Percentiles rank a stretch among this genome's conserved stretches.
Evolutionary conservation across 2,888 invertebrate genomes (phyloP).

Genomic region (Lathronympha strigana): DNA sequence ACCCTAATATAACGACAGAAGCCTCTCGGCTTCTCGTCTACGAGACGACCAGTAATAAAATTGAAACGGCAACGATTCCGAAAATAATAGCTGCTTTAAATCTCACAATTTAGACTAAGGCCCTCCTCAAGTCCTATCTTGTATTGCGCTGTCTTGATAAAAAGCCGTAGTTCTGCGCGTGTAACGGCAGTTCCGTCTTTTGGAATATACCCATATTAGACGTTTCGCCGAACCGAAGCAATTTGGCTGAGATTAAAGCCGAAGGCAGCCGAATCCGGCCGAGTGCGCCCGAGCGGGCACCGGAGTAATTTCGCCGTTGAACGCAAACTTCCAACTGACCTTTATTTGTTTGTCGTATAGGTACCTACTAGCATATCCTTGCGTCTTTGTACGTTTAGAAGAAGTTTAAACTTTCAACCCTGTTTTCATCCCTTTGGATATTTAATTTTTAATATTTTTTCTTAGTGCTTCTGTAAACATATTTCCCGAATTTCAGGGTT

Average conservation of each 20-base stretch:
- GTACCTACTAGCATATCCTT: too few species aligned
- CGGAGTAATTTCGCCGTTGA: conserved; percentile 33
- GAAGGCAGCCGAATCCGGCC: conserved; percentile 37
- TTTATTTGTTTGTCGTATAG: conserved; percentile 35
- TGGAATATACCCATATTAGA: conserved; percentile 29
- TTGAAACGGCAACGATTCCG: conserved; percentile 10
- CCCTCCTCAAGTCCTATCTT: conserved; percentile 32
- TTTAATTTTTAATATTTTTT: too few species aligned
- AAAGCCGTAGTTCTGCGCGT: background rate
- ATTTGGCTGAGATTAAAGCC: conserved; percentile 46
- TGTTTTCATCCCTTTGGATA: too few species aligned
- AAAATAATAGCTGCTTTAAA: conserved; percentile 38
- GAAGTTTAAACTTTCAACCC: too few species aligned
- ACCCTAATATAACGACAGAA: background rate
- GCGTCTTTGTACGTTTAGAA: conserved; percentile 1
- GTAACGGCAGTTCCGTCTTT: conserved; percentile 6
- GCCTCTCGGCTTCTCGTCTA: background rate
- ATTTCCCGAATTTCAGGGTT: too few species aligned
- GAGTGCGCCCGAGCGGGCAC: conserved; percentile 33
- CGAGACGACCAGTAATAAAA: background rate
- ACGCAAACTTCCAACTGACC: conserved; percentile 18
- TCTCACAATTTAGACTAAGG: conserved; percentile 34
- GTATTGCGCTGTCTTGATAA: conserved; percentile 8
- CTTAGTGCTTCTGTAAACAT: too few species aligned
- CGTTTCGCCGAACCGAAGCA: conserved; percentile 43